A percentile compares a stretch with the other conserved stretches of the same genome.
Conservation (phyloP, 2,797 vertebrate species). For the Poliocrania exsul region DNA sequence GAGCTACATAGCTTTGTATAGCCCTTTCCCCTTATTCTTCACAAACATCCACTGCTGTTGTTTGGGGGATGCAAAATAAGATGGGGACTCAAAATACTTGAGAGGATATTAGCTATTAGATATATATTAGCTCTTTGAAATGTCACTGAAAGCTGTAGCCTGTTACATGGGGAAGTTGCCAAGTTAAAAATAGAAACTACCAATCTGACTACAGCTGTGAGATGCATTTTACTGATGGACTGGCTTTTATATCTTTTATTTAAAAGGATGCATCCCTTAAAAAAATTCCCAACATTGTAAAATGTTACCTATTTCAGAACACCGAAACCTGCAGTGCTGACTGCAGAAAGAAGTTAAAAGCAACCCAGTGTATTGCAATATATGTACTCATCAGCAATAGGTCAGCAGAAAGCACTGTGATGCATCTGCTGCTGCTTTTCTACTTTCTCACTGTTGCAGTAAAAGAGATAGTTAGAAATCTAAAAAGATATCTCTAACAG, state of each 20-base stretch:
- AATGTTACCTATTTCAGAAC: not conserved
- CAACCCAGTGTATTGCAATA: not conserved
- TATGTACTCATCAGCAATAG: not conserved
- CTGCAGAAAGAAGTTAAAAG: constrained; percentile 18
- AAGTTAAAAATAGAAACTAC: constrained; percentile 70
- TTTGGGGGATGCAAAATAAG: not conserved
- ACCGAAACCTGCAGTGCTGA: not conserved
- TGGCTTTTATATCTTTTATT: constrained; percentile 57
- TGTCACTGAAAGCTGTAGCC: constrained; percentile 47
- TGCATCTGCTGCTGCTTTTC: constrained; percentile 17
- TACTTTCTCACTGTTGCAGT: not conserved
- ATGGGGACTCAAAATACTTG: not conserved
- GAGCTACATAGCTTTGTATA: not conserved
- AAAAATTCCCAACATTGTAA: not conserved
- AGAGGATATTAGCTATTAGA: constrained; percentile 25
- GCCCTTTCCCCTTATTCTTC: not conserved
- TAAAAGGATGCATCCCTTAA: not conserved
- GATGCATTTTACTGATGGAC: constrained; percentile 38
- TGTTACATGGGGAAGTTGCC: constrained; percentile 40
- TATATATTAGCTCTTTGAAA: constrained; percentile 33
- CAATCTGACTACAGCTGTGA: constrained; percentile 47
- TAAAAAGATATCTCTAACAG: not conserved
- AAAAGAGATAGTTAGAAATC: not conserved
- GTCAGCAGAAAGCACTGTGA: constrained; percentile 12
- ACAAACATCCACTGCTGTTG: not conserved